Base-by-base conservation (phyloP, 2,113 vertebrate species). In the Ophiodon elongatus region DNA sequence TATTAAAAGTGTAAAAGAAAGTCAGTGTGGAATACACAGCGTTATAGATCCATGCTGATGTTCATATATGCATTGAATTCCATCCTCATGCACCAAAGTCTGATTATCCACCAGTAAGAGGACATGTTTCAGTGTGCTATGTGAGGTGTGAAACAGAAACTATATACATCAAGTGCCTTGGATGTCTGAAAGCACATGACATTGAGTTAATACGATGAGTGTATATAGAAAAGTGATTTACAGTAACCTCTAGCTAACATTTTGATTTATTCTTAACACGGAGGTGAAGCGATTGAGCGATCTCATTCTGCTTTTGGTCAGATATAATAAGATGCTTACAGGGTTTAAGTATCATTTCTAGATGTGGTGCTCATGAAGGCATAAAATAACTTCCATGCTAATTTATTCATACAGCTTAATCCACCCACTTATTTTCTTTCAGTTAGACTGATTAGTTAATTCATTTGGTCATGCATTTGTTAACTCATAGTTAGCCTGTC, bases 1-100 rank as follows among this genome's bases (percentile, higher is more conserved):
- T 87, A 88, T 89, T 91, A 90, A 86, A 87, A 79, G 56, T 80
- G 68, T 54, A 31, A 87, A 73, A 71, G 64, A 71, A 82, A 83
- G 80, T 76, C 63, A 62, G 80, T 83, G 75, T 79, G 73, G 78
- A 84, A 88, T 79, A 71, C 66, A 62, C 47, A 75, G 81, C 83
- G 85, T 85, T 76, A 79, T 82, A 67, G 71, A 80, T 75, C 43
- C 52, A 77, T 60, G 52, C 71, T 67, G 79, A 83, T 77, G 45
- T 73, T 85, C 67, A 43, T 80, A 50, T 80, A 50, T 79, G 25
- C 64, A 73, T 52, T 77, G 31, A 31, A 62, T 79, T 80, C 41
- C 3, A 56, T 59, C 50, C 56, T 71, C 29, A 21, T 73, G 8
- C 14, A 19, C 65, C 21, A 14, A 29, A 67, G 43, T 63, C 47